These are phyloP conservation scores for Epinephelus malabaricus DNA, from an alignment of 2,797 vertebrate species.

Conservation along the genomic window DNA sequence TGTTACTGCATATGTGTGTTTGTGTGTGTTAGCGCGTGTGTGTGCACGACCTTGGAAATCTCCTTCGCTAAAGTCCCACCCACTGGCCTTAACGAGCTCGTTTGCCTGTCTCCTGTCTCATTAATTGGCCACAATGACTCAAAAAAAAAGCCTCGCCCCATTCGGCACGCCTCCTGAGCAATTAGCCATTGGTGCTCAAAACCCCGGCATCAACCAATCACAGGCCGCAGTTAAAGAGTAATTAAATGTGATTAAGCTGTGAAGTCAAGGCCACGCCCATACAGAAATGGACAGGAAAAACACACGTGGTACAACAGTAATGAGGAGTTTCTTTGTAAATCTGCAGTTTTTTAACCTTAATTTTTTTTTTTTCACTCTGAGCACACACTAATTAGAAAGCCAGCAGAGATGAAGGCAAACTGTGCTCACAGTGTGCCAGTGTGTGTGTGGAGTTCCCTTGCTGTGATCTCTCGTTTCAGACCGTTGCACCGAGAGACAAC, in stretches of 20 bases:
- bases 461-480: conserved; percentile 60
- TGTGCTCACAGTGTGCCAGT: conserved; percentile 11
- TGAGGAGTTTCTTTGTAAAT: conserved; percentile 47
- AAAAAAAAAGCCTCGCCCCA: conserved; percentile 4
- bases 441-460: conserved; percentile 43
- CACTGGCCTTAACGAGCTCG: conserved; percentile 21
- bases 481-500: conserved; percentile 26
- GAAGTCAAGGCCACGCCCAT: conserved; percentile 2
- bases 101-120: background rate
- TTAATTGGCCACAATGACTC: conserved; percentile 33
- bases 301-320: conserved; percentile 7
- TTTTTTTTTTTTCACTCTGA: conserved; percentile 6
- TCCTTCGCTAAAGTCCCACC: background rate
- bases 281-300: background rate
- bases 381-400: conserved; percentile 48
- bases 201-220: conserved; percentile 10
- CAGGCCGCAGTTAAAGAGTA: background rate
- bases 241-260: conserved; percentile 23
- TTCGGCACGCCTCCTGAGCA: background rate
- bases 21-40: background rate
- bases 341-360: conserved; percentile 3
- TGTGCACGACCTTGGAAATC: conserved; percentile 39
- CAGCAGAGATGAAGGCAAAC: conserved; percentile 33
- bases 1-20: background rate
- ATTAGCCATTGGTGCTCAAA: background rate